Conservation (phyloP, 2,888 invertebrate genomes). For the Lasius fuliginosus region DNA sequence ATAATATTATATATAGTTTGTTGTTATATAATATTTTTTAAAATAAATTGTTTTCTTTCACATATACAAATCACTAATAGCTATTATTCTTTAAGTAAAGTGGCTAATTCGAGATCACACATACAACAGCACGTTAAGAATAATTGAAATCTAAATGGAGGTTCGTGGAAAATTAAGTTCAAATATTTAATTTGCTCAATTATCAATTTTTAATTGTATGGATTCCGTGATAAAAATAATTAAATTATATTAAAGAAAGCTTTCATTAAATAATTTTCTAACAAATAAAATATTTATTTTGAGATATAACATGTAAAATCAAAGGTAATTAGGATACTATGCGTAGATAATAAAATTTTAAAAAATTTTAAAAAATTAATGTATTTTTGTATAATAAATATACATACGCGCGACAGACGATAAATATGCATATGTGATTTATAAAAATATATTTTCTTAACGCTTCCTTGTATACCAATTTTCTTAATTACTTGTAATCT, state of each 20-base stretch:
- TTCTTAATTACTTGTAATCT: background rate
- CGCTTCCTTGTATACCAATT: background rate
- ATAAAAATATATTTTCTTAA: background rate
- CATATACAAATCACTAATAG: background rate
- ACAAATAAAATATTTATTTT: background rate
- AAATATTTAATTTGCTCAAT: background rate
- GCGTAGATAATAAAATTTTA: background rate
- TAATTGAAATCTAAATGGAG: background rate
- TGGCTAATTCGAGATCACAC: background rate
- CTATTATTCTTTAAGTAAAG: background rate
- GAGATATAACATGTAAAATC: background rate
- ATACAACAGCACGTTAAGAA: background rate
- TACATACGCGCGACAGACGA: too few relatives aligned
- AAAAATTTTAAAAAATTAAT: background rate
- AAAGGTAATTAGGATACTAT: background rate
- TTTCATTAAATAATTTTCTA: constrained; percentile 3
- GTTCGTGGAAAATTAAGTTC: background rate
- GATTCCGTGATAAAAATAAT: background rate
- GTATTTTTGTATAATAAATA: background rate
- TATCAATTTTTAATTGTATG: background rate
- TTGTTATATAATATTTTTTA: constrained; percentile 56
- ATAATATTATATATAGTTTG: constrained; percentile 73
- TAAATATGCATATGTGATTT: background rate
- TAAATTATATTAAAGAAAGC: background rate
- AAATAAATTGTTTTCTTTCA: constrained; percentile 66